Percentiles rank a stretch among this genome's conserved stretches.
Evolutionary conservation across 2,888 invertebrate species (phyloP).

Genomic region (Caenorhabditis sinica): DNA sequence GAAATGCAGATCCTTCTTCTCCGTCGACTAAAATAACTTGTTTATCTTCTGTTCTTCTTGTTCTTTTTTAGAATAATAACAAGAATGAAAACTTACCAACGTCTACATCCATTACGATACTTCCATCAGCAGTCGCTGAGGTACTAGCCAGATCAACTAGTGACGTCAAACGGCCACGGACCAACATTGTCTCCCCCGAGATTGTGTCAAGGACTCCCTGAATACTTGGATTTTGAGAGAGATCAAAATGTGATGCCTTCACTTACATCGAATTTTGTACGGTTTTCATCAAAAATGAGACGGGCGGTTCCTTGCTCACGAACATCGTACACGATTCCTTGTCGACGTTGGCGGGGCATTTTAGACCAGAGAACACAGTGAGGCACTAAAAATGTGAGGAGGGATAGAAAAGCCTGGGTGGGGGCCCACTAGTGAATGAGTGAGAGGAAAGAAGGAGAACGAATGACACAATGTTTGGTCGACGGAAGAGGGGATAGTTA

Average conservation of each 20-base stretch:
- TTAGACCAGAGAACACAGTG: conserved; percentile 47
- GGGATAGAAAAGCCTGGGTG: conserved; percentile 28
- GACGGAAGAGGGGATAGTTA: conserved; percentile 16
- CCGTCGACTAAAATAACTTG: conserved; percentile 56
- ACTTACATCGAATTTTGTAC: conserved; percentile 61
- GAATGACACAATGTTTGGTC: conserved; percentile 59
- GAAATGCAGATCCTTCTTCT: conserved; percentile 67
- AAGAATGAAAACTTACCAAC: conserved; percentile 54
- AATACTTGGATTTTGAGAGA: neutral
- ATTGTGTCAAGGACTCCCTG: conserved; percentile 64
- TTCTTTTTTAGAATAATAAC: conserved; percentile 8
- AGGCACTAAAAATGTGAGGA: conserved; percentile 14
- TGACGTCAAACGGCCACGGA: conserved; percentile 51
- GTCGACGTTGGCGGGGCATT: conserved; percentile 64
- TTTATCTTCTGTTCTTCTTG: conserved; percentile 16
- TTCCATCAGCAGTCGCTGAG: conserved; percentile 26
- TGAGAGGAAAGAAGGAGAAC: conserved; percentile 19
- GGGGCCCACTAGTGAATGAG: conserved; percentile 26
- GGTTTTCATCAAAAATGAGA: conserved; percentile 56
- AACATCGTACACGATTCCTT: conserved; percentile 66
- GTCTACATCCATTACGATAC: conserved; percentile 58
- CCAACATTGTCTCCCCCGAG: conserved; percentile 62
- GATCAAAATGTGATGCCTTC: neutral
- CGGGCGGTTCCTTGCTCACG: conserved; percentile 63
- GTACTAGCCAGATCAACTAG: conserved; percentile 25